Base-by-base conservation (phyloP, 2,797 vertebrate species). In the Liparis tanakae region DNA sequence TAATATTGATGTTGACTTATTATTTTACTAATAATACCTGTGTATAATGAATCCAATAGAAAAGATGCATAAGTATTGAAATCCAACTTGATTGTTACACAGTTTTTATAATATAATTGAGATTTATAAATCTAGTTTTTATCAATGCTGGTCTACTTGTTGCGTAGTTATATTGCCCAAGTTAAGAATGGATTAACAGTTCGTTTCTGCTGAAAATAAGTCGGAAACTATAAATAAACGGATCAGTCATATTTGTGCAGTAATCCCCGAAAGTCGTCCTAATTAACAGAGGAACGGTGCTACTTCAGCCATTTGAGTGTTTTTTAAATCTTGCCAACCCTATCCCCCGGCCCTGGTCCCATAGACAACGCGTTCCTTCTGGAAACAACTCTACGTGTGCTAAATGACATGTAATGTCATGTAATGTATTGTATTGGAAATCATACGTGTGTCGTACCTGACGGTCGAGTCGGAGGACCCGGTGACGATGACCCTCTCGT, bases 391-490 rank as follows among this genome's bases (percentile, higher is more conserved):
- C n/a, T n/a, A n/a, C n/a, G n/a, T n/a, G n/a, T n/a, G n/a, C n/a
- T n/a, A n/a, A n/a, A n/a, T n/a, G n/a, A n/a, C n/a, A n/a, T n/a
- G n/a, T n/a, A n/a, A n/a, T n/a, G n/a, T n/a, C n/a, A n/a, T n/a
- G n/a, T n/a, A n/a, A n/a, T n/a, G n/a, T n/a, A n/a, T n/a, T n/a
- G n/a, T n/a, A n/a, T n/a, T n/a, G n/a, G n/a, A n/a, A n/a, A n/a
- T n/a, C n/a, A 20, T 17, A 64, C 22, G 41, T 6, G 41, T 8
- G 6, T 65, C 57, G 4, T 88, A 98, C 98, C 98, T 96, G 85
- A 99, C 96, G 67, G 98, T 99, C 9, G 98, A 99, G 89, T 99
- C 98, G 43, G 98, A 99, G 62, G 97, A 99, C 80, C 98, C 97
- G 10, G 98, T 99, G 89, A 99, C 98, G 76, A 99, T 99, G 88